A percentile compares a stretch with the other conserved stretches of the same genome.
phyloP scores from a whole-genome alignment of 2,888 invertebrate species.

The Acleris laterana region DNA sequence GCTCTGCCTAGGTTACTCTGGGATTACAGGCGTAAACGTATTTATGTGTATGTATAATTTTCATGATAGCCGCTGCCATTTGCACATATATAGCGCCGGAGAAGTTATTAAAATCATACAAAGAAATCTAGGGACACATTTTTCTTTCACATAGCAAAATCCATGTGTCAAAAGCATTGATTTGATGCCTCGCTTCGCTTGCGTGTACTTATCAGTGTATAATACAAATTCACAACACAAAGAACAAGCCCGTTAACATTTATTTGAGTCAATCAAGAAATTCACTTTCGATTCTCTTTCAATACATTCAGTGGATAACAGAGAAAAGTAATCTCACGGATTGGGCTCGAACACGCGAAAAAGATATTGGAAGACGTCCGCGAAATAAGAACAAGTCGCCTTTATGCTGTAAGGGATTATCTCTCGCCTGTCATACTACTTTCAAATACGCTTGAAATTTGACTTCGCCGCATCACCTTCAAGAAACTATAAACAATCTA shows the following conservation, averaged over 20 bases:
- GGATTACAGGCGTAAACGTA: too few species aligned
- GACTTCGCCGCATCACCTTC: constrained; percentile 43
- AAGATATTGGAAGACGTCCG: constrained; percentile 68
- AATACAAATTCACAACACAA: constrained; percentile 14
- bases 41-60: too few species aligned
- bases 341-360: constrained; percentile 69
- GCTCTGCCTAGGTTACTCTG: too few species aligned
- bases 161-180: constrained; percentile 16
- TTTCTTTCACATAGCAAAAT: too few species aligned
- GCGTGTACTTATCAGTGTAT: too few species aligned
- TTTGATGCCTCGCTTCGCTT: constrained; percentile 27
- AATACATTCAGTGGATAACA: constrained; percentile 59
- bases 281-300: constrained; percentile 64
- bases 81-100: too few species aligned
- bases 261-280: constrained; percentile 63
- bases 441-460: constrained; percentile 46
- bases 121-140: too few species aligned
- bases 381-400: constrained; percentile 60
- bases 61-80: too few species aligned
- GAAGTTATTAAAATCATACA: too few species aligned
- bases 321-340: constrained; percentile 68
- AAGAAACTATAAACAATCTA: too few species aligned
- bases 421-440: constrained; percentile 45
- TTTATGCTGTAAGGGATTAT: constrained; percentile 61
- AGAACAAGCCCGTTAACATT: constrained; percentile 47